Evolutionary conservation across 2,888 invertebrate genomes (phyloP), one percentile per base, ranked within the genome.

Genomic region (Ectemnius continuus): DNA sequence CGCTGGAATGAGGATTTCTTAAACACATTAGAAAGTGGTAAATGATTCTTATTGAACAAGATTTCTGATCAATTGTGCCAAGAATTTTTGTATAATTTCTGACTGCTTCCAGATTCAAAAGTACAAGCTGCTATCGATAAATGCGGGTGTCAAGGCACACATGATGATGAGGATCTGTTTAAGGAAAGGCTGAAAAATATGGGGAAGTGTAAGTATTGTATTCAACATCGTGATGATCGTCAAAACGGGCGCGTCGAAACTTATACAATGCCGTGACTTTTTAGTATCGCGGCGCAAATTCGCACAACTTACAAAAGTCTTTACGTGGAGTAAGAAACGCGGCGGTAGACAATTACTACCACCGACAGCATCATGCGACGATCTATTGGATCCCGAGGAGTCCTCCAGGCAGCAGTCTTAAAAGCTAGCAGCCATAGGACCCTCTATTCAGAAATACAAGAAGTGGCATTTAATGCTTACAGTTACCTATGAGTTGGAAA

Each of bases 1-100:
- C 92, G 96, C 71, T 95, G 95, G 93, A 96, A 97, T 90, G 95
- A 96, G 88, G 97, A 97, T 86, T 97, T 97, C 87, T 94, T 97
- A 93, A 94, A 94, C 26, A 95, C 96, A 0, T 91, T 97, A 61
- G 96, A 97, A 86, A 95, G 94, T 88, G 97, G 96, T 92, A 93
- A 93, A 20, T 16, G 0, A 36, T 36, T 36, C 11, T 6, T 6
- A 36, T 1, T 36, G 11, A 36, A 36, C 0, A 14, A 13, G 14
- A 60, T 46, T 20, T 46, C 26, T 13, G n/a, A 3, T 11, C 59
- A 16, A 11, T 52, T 52, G 4, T 8, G 13, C 4, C n/a, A n/a
- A 28, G 14, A 36, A 66, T 20, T 59, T 46, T 13, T 11, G 47
- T 57, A 14, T 26, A 57, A 14, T 52, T 14, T 56, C 6, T 58